phyloP scores from a whole-genome alignment of 35 echinoderm and acorn worm genomes.

The Holothuria glaberrima region DNA sequence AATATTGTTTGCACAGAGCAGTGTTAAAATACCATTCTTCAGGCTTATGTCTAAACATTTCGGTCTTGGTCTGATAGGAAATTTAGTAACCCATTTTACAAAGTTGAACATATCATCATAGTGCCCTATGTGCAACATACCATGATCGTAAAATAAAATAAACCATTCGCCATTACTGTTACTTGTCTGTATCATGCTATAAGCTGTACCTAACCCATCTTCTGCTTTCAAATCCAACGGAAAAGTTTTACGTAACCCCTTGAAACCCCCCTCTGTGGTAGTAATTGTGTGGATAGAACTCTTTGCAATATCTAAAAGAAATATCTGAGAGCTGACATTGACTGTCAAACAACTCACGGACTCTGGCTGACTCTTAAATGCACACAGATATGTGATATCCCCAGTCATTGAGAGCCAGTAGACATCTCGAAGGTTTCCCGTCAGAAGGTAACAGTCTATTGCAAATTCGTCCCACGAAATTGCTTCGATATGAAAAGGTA shows the following conservation, averaged over 20 bases:
- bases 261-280: background rate
- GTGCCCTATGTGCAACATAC: background rate
- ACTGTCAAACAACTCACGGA: background rate
- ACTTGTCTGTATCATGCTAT: background rate
- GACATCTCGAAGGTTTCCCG: constrained; percentile 10
- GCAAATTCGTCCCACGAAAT: constrained; percentile 43
- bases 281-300: background rate
- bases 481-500: background rate
- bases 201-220: background rate
- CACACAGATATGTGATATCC: constrained; percentile 1
- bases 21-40: no score
- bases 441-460: constrained; percentile 37
- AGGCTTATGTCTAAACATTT: no score
- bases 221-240: background rate
- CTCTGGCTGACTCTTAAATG: background rate
- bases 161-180: background rate
- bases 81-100: background rate
- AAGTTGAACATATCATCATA: background rate
- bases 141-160: background rate
- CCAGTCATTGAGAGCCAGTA: constrained; percentile 44
- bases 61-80: no score
- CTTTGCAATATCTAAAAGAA: constrained; percentile 8
- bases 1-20: no score
- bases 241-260: no score
- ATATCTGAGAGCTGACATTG: background rate